Conservation (phyloP, 1,140 invertebrate genomes). For the Lordiphosa collinella region DNA sequence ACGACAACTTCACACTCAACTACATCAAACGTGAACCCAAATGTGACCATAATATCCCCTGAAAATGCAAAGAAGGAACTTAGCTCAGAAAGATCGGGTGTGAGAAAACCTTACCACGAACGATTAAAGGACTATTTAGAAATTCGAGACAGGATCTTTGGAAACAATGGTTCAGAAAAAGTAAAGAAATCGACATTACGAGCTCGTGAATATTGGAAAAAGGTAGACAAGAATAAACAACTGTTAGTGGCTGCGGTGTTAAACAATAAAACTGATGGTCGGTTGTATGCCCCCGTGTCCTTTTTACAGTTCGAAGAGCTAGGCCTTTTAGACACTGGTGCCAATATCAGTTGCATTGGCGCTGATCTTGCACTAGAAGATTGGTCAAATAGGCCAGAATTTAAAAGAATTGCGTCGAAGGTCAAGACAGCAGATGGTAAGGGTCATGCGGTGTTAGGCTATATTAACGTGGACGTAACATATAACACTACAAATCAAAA, state of each 20-base stretch:
- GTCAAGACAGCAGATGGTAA: constrained; percentile 15
- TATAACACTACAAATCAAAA: background rate
- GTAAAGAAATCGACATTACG: no score
- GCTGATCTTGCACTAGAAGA: background rate
- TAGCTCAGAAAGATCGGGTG: no score
- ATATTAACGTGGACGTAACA: background rate
- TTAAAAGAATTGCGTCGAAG: background rate
- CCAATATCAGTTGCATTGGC: no score
- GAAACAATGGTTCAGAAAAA: no score
- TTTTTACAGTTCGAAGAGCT: constrained; percentile 11
- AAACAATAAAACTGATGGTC: background rate
- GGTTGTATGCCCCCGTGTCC: constrained; percentile 1
- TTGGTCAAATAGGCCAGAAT: constrained; percentile 9
- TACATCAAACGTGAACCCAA: no score
- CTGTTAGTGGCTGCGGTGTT: constrained; percentile 5
- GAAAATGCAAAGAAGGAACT: no score
- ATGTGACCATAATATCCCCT: no score
- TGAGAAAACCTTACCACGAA: no score
- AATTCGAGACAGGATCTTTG: background rate
- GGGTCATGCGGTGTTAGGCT: background rate
- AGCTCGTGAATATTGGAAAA: background rate
- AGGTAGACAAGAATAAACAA: background rate
- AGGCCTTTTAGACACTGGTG: no score
- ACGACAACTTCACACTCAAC: background rate
- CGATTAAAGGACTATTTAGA: background rate